Evolutionary conservation across 2,113 vertebrate species (phyloP).

Genomic region (Phyllostomus discolor): DNA sequence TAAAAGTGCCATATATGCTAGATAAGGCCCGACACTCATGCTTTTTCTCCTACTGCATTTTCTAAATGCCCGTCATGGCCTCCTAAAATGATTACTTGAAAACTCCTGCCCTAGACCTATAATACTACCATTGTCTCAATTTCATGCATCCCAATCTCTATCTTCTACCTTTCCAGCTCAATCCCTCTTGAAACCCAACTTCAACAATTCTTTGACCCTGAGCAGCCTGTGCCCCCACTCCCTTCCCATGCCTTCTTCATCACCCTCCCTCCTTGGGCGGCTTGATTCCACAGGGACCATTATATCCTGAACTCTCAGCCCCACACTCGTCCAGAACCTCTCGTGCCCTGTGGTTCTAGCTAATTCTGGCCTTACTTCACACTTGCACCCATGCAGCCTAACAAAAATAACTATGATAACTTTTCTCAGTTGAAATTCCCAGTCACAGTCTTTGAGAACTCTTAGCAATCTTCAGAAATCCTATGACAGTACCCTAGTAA

Average conservation of each 20-base stretch:
- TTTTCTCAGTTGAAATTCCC: neutral
- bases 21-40: neutral
- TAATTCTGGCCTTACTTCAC: neutral
- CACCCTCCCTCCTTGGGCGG: neutral
- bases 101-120: neutral
- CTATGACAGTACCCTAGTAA: neutral
- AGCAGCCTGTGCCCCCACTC: neutral
- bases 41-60: neutral
- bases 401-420: neutral
- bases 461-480: neutral
- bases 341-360: neutral
- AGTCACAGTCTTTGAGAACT: neutral
- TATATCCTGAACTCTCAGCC: neutral
- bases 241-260: neutral
- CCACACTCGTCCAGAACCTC: neutral
- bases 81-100: conserved; percentile 19
- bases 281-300: neutral
- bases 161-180: neutral
- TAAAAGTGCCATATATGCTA: neutral
- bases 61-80: neutral
- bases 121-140: neutral
- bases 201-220: neutral
- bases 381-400: neutral
- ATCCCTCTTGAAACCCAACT: neutral
- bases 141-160: neutral